Evolutionary conservation across 2,888 invertebrate species (phyloP).

Genomic region (Synanthedon formicaeformis): DNA sequence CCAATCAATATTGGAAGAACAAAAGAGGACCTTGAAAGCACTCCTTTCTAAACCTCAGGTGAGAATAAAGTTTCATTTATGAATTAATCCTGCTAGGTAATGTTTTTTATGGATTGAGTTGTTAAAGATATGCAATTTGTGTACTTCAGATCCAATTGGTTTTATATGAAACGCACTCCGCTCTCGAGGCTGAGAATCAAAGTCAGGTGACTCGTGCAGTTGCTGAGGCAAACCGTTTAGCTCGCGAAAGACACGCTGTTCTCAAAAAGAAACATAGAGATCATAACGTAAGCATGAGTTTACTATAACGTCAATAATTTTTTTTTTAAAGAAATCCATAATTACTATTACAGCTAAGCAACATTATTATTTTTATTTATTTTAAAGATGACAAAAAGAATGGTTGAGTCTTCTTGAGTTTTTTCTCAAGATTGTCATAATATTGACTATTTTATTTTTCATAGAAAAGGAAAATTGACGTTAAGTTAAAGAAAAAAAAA

Average conservation of each 20-base stretch:
- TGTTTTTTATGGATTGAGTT: not conserved
- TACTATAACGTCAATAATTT: not conserved
- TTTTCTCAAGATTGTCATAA: too few relatives aligned
- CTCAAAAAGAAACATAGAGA: slow-evolving; percentile 38
- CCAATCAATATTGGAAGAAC: slow-evolving; percentile 78
- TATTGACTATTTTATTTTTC: too few relatives aligned
- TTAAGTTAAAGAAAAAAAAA: too few relatives aligned
- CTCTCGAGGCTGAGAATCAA: slow-evolving; percentile 79
- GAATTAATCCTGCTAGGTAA: not conserved
- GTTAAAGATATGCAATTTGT: not conserved
- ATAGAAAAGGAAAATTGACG: too few relatives aligned
- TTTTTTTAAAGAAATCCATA: not conserved
- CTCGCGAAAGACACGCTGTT: slow-evolving; percentile 75
- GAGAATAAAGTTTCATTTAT: slow-evolving; percentile 1
- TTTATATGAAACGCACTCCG: slow-evolving; percentile 85
- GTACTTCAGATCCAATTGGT: slow-evolving; percentile 77
- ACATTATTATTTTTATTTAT: too few relatives aligned
- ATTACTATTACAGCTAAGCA: too few relatives aligned
- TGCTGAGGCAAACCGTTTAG: slow-evolving; percentile 77
- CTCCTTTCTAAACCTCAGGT: slow-evolving; percentile 85
- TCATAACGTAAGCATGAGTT: slow-evolving; percentile 21
- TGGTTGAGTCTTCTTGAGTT: too few relatives aligned
- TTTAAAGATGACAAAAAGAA: too few relatives aligned
- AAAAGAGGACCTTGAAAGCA: slow-evolving; percentile 78
- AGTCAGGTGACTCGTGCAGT: slow-evolving; percentile 78